Percentiles rank a stretch among this genome's conserved stretches.
Evolutionary conservation across 2,113 vertebrate genomes (phyloP).

Genomic region (Craseonycteris thonglongyai): DNA sequence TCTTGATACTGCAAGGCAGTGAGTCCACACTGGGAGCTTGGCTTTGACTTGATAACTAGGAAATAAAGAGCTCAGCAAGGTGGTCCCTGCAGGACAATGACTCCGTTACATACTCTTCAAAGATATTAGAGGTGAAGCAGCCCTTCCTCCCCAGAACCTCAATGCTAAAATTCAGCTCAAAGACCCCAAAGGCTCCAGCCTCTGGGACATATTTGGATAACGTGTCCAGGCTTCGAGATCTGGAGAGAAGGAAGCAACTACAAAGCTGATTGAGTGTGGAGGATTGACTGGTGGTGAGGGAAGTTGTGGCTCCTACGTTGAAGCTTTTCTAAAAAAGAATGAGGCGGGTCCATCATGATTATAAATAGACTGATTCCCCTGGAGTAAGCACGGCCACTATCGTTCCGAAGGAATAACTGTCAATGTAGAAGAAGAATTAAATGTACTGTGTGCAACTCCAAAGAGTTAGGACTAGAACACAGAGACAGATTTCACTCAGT

Average conservation of each 20-base stretch:
- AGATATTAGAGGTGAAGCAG: not conserved
- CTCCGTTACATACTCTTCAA: not conserved
- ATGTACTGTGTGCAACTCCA: not conserved
- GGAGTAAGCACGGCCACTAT: not conserved
- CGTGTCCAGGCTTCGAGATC: not conserved
- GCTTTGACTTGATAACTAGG: not conserved
- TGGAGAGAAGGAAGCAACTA: not conserved
- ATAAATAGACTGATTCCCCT: not conserved
- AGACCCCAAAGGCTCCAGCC: not conserved
- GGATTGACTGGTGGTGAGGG: not conserved
- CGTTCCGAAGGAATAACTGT: not conserved
- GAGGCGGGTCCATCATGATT: not conserved
- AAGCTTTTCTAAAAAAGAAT: not conserved
- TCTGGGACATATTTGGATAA: not conserved
- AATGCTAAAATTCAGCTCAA: not conserved
- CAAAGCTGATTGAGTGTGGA: not conserved
- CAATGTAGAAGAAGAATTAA: not conserved
- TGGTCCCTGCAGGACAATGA: not conserved
- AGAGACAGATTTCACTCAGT: not conserved
- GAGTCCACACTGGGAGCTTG: not conserved
- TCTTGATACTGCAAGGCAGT: not conserved
- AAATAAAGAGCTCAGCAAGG: not conserved
- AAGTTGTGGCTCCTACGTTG: not conserved
- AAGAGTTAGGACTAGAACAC: not conserved
- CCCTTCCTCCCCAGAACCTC: not conserved